A percentile compares a stretch with the other conserved stretches of the same genome.
Conservation (phyloP, 2,888 invertebrate species). For the Ennomos quercinarius region DNA sequence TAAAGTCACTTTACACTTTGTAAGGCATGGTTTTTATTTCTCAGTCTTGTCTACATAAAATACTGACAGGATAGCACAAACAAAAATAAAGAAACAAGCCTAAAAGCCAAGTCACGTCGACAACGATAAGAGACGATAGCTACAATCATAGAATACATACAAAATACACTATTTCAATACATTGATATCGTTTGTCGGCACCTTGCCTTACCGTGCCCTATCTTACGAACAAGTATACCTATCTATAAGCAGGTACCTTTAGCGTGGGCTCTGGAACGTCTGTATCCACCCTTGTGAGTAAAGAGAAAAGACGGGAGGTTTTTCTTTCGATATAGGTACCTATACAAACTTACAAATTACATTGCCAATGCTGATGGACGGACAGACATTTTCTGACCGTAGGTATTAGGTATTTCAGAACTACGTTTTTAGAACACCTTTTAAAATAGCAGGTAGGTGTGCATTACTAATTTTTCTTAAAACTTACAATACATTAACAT, state of each 20-base stretch:
- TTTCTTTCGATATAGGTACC: slow-evolving; percentile 8
- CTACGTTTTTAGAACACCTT: no score
- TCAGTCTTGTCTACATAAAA: slow-evolving; percentile 2
- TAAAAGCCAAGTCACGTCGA: slow-evolving; percentile 33
- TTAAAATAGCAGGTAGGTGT: no score
- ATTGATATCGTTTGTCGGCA: slow-evolving; percentile 31
- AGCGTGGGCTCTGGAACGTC: slow-evolving; percentile 4
- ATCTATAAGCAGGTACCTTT: slow-evolving; percentile 1
- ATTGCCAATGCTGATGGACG: no score
- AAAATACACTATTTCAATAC: slow-evolving; percentile 33
- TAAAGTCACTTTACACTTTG: no score
- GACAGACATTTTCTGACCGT: no score
- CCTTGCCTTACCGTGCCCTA: slow-evolving; percentile 21
- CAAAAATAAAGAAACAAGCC: slow-evolving; percentile 25
- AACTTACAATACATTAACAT: no score
- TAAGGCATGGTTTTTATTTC: no score
- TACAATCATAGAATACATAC: slow-evolving; percentile 32
- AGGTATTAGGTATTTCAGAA: no score
- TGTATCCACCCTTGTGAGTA: slow-evolving; percentile 17
- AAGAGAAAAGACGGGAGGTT: slow-evolving; percentile 1
- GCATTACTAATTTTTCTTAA: no score
- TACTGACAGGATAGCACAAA: slow-evolving; percentile 18
- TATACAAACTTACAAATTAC: no score
- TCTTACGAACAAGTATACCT: slow-evolving; percentile 17
- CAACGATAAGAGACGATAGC: slow-evolving; percentile 25